These are phyloP conservation scores for Otolemur garnettii DNA, from an alignment of 2,113 vertebrate genomes.

Conservation along the genomic window DNA sequence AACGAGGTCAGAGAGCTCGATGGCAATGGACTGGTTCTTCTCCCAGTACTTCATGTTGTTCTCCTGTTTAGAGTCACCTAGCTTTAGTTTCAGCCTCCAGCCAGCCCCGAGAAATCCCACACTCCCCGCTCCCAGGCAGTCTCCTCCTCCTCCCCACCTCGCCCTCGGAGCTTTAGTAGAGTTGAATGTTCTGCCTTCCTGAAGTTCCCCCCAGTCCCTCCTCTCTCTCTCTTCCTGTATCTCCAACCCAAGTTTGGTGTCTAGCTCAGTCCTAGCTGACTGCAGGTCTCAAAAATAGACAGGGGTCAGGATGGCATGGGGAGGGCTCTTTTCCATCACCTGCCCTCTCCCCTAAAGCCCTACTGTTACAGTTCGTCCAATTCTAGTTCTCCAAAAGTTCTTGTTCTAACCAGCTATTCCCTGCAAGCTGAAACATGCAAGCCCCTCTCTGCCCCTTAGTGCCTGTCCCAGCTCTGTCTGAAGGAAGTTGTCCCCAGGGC, in stretches of 20 bases:
- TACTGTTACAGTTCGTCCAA: fast-evolving
- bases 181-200: fast-evolving
- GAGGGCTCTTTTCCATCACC: neutral
- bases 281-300: neutral
- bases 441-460: neutral
- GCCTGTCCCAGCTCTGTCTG: neutral
- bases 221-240: too few species aligned
- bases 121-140: neutral
- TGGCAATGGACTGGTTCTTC: conserved; percentile 94
- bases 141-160: fast-evolving
- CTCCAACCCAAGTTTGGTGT: neutral
- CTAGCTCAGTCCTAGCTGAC: neutral
- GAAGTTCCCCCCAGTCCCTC: too few species aligned
- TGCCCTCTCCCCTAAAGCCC: neutral
- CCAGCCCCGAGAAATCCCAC: fast-evolving
- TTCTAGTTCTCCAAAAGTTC: neutral
- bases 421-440: too few species aligned
- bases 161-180: fast-evolving
- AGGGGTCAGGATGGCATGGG: neutral
- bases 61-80: conserved; percentile 85
- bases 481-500: neutral
- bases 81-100: neutral
- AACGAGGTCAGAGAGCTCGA: conserved; percentile 97
- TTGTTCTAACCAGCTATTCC: neutral
- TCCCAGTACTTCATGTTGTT: conserved; percentile 92